Percentiles rank a stretch among this genome's conserved stretches.
phyloP scores from a whole-genome alignment of 92 coral and sea anemone genomes.

The Virgularia gustaviana region DNA sequence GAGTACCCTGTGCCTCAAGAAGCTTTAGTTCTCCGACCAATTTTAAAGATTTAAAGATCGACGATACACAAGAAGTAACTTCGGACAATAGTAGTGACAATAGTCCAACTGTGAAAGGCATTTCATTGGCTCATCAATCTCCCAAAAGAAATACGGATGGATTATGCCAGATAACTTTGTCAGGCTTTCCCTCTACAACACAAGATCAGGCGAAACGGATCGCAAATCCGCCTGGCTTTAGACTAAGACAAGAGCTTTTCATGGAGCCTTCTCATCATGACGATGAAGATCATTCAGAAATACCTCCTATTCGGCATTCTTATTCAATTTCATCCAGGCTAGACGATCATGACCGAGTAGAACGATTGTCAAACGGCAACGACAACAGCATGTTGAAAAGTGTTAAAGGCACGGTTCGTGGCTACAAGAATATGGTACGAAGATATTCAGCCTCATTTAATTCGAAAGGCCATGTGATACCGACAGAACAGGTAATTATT shows the following conservation, averaged over 20 bases:
- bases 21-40: slow-evolving; percentile 21
- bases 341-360: slow-evolving; percentile 14
- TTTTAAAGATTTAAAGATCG: slow-evolving; percentile 13
- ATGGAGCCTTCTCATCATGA: slow-evolving; percentile 28
- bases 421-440: slow-evolving; percentile 75
- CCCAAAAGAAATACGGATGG: slow-evolving; percentile 28
- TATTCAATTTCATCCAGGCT: slow-evolving; percentile 8
- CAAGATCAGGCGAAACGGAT: slow-evolving; percentile 13
- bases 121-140: slow-evolving; percentile 4
- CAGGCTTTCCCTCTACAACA: slow-evolving; percentile 9
- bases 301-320: neutral
- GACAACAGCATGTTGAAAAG: slow-evolving; percentile 33
- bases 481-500: slow-evolving; percentile 25
- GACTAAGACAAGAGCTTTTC: neutral
- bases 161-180: slow-evolving; percentile 28
- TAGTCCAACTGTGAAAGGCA: slow-evolving; percentile 26
- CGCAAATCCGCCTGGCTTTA: neutral
- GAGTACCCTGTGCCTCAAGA: slow-evolving; percentile 17
- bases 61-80: slow-evolving; percentile 2
- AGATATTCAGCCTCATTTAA: slow-evolving; percentile 32
- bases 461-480: slow-evolving; percentile 34
- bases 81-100: slow-evolving; percentile 17
- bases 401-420: slow-evolving; percentile 77
- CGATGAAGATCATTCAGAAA: slow-evolving; percentile 15
- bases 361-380: slow-evolving; percentile 23